Conservation (phyloP, 2,888 invertebrate genomes). For the Mythimna ferrago region DNA sequence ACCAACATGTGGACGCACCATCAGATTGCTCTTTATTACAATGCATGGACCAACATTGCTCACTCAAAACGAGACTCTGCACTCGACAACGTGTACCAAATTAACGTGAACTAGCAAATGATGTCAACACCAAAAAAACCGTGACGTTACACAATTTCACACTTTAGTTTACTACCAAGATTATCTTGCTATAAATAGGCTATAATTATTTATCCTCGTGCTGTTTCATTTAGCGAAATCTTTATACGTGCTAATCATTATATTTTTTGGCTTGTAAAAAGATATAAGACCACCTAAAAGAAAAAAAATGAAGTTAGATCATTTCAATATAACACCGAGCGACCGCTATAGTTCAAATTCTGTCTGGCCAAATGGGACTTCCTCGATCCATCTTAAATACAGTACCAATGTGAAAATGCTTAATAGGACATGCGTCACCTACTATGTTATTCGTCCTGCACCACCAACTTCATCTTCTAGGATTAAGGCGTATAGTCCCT, state of each 20-base stretch:
- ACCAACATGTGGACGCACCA: too few species aligned
- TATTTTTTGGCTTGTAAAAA: neutral
- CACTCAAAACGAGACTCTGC: neutral
- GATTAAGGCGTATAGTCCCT: too few species aligned
- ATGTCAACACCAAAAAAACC: conserved; percentile 21
- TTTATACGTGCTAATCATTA: neutral
- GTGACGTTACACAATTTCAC: conserved; percentile 30
- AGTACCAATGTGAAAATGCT: too few species aligned
- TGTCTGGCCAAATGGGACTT: too few species aligned
- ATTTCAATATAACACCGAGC: too few species aligned
- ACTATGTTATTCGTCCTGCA: too few species aligned
- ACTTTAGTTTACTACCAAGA: conserved; percentile 24
- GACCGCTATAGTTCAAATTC: too few species aligned
- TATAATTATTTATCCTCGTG: conserved; percentile 46
- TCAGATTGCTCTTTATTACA: neutral
- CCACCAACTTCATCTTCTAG: too few species aligned
- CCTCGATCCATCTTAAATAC: too few species aligned
- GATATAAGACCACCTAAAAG: neutral
- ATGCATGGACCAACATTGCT: neutral
- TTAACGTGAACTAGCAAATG: conserved; percentile 23
- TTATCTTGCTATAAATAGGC: conserved; percentile 28
- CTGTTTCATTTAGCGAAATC: conserved; percentile 34
- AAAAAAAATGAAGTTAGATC: too few species aligned
- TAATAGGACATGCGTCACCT: too few species aligned
- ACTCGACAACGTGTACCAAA: neutral